Evolutionary conservation across 2,113 vertebrate species (phyloP), one percentile per base, ranked within the genome.

Genomic region (Opisthocomus hoazin): DNA sequence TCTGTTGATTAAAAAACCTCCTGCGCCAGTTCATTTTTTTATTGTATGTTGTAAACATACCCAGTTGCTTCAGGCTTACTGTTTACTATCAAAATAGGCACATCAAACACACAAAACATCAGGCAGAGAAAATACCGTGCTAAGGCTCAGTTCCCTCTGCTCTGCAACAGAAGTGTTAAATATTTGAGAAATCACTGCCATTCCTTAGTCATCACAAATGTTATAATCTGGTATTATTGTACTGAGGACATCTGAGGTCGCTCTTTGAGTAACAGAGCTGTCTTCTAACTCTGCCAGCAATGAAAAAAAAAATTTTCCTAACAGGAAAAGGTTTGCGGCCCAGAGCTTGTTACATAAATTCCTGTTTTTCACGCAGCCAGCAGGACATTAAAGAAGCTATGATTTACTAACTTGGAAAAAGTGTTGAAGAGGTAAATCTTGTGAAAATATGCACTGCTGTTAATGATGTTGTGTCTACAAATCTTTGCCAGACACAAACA

Each of bases 321-420:
- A 98, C 98, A 98, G 98, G 98, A 98, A 98, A 98, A 98, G 95
- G 97, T 98, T 98, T 98, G 97, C 37, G 93, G 96, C 96, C 95
- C 96, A 94, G 96, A 94, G 96, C 94, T 97, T 95, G 95, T 98
- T 98, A 98, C 95, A 98, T 97, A 98, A 98, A 98, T 98, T 98
- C 98, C 98, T 98, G 98, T 98, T 98, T 98, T 98, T 98, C 97
- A 97, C 41, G 64, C 63, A 97, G 95, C 95, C 96, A 96, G 95
- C 94, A 94, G 96, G 93, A 97, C 96, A 98, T 96, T 98, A 97
- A 97, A 98, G 97, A 91, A 97, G 96, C 93, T 88, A 94, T 95
- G 97, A 96, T 97, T 97, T 98, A 97, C 96, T 94, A 92, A 96
- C 84, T 92, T 87, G 97, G 96, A 96, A 96, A 91, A 93, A 93